Conservation (phyloP, 2,888 invertebrate species). For the Torymus aiolomorphi region DNA sequence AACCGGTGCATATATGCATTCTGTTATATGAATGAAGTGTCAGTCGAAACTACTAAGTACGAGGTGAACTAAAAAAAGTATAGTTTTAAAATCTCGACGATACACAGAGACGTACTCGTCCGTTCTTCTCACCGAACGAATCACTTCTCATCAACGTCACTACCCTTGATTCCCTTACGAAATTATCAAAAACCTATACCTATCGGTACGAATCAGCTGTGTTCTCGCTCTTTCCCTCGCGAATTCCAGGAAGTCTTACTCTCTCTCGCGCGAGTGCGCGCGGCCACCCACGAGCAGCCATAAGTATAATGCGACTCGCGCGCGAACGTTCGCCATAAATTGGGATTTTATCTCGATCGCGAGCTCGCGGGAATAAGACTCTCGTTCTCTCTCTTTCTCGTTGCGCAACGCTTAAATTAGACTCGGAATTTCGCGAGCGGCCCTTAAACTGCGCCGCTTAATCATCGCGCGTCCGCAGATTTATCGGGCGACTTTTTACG, state of each 20-base stretch:
- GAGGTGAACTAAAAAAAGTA: too few relatives aligned
- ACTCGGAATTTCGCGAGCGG: constrained; percentile 45
- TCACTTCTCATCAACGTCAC: too few relatives aligned
- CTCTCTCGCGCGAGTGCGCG: constrained; percentile 3
- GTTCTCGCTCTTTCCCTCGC: constrained; percentile 33
- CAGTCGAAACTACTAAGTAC: too few relatives aligned
- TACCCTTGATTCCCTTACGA: too few relatives aligned
- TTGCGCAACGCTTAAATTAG: constrained; percentile 72
- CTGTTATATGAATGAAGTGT: too few relatives aligned
- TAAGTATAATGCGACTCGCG: constrained; percentile 72
- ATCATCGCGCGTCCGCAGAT: constrained; percentile 26
- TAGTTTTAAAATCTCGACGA: too few relatives aligned
- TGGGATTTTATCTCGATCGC: constrained; percentile 73
- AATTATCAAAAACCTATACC: background rate
- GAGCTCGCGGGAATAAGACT: constrained; percentile 16
- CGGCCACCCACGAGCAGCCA: constrained; percentile 74
- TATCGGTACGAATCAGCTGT: background rate
- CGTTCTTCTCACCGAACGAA: too few relatives aligned
- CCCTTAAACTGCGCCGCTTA: constrained; percentile 22
- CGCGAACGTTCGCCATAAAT: constrained; percentile 68
- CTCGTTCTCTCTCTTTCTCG: constrained; percentile 60
- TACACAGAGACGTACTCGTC: too few relatives aligned
- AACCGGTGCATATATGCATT: too few relatives aligned
- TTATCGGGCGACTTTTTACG: background rate
- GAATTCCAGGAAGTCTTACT: constrained; percentile 68